phyloP scores from a whole-genome alignment of 2,113 vertebrate species.

The Puma concolor region DNA sequence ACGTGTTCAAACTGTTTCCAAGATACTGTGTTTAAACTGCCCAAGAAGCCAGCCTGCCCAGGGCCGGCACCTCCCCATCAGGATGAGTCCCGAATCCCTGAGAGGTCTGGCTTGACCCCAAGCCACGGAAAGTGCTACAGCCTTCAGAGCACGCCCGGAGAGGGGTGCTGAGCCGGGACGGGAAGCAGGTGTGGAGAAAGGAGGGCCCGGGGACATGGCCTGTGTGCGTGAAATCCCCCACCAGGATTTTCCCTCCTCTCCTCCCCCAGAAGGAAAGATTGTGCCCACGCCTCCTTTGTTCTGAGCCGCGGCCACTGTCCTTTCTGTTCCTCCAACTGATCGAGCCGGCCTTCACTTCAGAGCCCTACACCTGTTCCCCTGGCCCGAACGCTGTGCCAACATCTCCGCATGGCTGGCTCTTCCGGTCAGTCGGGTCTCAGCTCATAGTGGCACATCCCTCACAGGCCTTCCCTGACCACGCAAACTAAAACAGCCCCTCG shows the following conservation, averaged over 20 bases:
- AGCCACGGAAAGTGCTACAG: background rate
- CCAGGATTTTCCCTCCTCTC: background rate
- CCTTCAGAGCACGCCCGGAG: background rate
- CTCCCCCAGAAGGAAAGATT: background rate
- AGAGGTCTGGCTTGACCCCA: background rate
- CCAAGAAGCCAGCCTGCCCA: background rate
- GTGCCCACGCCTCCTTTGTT: rapidly evolving
- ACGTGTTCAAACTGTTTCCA: background rate
- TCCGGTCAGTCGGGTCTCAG: background rate
- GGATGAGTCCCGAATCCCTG: background rate
- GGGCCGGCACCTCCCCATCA: background rate
- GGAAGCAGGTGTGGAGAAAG: background rate
- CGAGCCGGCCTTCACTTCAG: background rate
- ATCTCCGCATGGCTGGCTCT: background rate
- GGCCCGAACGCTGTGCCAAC: background rate
- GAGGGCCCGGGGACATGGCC: background rate
- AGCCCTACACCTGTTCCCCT: background rate
- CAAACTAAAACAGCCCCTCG: background rate
- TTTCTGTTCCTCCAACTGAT: background rate
- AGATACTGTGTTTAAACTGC: background rate
- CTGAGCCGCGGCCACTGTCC: background rate
- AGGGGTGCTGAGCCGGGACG: background rate
- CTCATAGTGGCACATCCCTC: background rate
- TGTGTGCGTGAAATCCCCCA: background rate
- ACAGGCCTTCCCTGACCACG: background rate